These are phyloP conservation scores for Steatornis caripensis DNA, from an alignment of 2,113 vertebrate genomes.

Conservation along the genomic window DNA sequence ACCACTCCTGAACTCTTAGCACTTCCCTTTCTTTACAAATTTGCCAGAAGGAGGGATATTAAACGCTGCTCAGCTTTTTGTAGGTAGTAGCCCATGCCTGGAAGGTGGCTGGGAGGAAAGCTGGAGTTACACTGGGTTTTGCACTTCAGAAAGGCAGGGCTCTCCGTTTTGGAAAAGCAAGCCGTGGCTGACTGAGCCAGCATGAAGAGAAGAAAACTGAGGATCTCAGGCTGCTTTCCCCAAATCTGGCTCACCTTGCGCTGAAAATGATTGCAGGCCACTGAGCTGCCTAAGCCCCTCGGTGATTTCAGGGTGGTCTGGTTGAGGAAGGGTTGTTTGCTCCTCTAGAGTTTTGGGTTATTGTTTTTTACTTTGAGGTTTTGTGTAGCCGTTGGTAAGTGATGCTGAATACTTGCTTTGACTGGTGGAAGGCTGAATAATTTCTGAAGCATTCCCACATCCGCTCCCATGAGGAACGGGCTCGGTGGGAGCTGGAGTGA, in stretches of 20 bases:
- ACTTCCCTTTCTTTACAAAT: background rate
- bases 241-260: background rate
- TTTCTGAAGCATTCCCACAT: background rate
- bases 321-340: background rate
- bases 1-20: background rate
- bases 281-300: background rate
- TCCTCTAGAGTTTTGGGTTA: background rate
- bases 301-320: background rate
- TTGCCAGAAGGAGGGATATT: background rate
- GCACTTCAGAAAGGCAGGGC: background rate
- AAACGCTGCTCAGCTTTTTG: background rate
- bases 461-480: rapidly evolving
- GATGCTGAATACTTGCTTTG: background rate
- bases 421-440: background rate
- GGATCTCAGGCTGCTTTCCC: background rate
- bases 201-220: background rate
- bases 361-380: background rate
- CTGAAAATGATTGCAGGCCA: background rate
- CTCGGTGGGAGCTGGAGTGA: background rate
- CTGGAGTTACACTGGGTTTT: background rate
- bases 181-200: background rate
- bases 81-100: background rate
- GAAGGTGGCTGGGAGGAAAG: background rate
- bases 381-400: background rate
- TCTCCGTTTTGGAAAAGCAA: background rate